These are phyloP conservation scores for Vultur gryphus DNA, from an alignment of 2,797 vertebrate species.

Conservation along the genomic window DNA sequence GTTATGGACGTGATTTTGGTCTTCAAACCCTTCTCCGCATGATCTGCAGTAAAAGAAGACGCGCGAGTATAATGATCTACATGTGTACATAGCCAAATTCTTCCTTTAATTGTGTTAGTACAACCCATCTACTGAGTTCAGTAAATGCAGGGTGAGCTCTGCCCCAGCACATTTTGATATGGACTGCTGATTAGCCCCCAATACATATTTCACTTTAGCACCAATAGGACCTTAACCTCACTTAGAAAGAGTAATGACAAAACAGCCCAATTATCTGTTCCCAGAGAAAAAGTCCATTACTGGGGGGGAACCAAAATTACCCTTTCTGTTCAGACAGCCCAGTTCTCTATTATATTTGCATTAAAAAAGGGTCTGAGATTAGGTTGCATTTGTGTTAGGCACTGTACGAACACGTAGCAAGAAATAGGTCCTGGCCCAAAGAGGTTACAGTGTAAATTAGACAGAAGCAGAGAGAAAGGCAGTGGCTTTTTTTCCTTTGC, in stretches of 20 bases:
- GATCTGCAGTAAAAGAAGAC: background rate
- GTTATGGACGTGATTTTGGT: background rate
- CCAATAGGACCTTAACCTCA: conserved; percentile 49
- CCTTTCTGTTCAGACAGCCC: conserved; percentile 50
- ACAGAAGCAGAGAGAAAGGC: background rate
- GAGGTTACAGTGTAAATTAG: conserved; percentile 47
- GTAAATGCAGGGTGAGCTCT: conserved; percentile 22
- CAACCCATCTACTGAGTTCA: conserved; percentile 6
- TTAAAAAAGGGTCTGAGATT: conserved; percentile 46
- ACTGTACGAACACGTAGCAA: background rate
- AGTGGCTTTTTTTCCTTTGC: background rate
- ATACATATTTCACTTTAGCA: conserved; percentile 7
- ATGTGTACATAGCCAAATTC: background rate
- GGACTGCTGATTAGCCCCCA: conserved; percentile 42
- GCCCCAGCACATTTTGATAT: background rate
- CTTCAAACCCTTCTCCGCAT: background rate
- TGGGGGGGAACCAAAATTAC: conserved; percentile 30
- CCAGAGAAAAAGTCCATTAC: conserved; percentile 41
- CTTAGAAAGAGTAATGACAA: conserved; percentile 52
- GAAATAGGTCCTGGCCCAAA: conserved; percentile 18
- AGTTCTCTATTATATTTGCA: conserved; percentile 37
- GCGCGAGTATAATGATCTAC: accelerated
- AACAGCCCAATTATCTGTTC: conserved; percentile 55
- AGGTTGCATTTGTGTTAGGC: conserved; percentile 40
- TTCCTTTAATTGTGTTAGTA: conserved; percentile 8